A percentile compares a stretch with the other conserved stretches of the same genome.
Evolutionary conservation across 2,797 vertebrate species (phyloP).

Genomic region (Hydrocynus forskahlii): DNA sequence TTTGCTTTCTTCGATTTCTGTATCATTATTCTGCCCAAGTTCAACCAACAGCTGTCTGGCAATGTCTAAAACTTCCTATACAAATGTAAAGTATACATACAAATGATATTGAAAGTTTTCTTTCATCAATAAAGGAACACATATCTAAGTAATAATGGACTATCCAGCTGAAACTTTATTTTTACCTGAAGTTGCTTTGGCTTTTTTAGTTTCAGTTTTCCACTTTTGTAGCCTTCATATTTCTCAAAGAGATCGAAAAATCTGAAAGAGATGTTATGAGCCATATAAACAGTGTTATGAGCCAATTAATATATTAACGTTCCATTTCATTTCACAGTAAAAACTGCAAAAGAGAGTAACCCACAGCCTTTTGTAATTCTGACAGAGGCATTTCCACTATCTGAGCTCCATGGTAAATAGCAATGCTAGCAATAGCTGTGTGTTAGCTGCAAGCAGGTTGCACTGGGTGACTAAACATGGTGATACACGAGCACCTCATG

Average conservation of each 20-base stretch:
- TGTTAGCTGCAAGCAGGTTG: not conserved
- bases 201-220: slow-evolving; percentile 89
- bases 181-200: slow-evolving; percentile 87
- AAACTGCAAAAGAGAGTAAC: not conserved
- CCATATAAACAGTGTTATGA: not conserved
- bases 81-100: slow-evolving; percentile 39
- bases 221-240: slow-evolving; percentile 88
- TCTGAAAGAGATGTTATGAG: slow-evolving; percentile 62
- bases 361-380: not conserved
- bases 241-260: slow-evolving; percentile 94
- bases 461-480: not conserved
- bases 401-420: not conserved
- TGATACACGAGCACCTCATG: not conserved
- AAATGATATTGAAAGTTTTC: not conserved
- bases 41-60: slow-evolving; percentile 86
- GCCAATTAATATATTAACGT: too few species aligned
- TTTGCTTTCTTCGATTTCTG: slow-evolving; percentile 91
- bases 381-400: not conserved
- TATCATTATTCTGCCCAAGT: slow-evolving; percentile 87
- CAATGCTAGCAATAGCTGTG: not conserved
- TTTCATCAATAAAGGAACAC: not conserved
- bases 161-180: not conserved
- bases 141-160: not conserved
- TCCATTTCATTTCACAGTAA: not conserved
- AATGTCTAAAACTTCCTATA: slow-evolving; percentile 88